Base-by-base conservation (phyloP, 2,113 vertebrate species). In the Athene noctua region DNA sequence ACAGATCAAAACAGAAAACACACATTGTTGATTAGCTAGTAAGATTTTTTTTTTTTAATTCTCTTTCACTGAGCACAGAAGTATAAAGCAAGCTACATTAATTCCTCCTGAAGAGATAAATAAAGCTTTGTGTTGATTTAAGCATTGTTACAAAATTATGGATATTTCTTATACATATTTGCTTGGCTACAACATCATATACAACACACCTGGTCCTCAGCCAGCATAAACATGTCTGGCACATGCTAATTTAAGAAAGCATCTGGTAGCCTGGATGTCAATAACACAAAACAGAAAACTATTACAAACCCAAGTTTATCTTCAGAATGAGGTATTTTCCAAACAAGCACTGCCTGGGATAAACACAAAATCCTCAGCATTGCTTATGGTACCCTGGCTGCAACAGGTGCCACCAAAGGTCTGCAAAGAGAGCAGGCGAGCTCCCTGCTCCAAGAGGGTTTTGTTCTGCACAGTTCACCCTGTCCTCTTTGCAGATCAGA, bases 381-480 rank as follows among this genome's bases (percentile, higher is more conserved):
- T 4, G 4, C 66, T 38, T 0, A 0, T 4, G 23, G 19, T 20
- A 13, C 30, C 25, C 30, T 5, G 3, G 34, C n/a, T 21, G 9
- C 36, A 18, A 30, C 2, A 1, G 49, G 26, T 66, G 38, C 5
- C 1, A 3, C 8, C 5, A 7, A 15, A 0, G 6, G 44, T 4
- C 21, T 11, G 8, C 34, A 19, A 11, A 3, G 13, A 3, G 13
- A 46, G 26, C 2, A 0, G 1, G 0, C 1, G 0, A 44, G 7
- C 20, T 51, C 36, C 9, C 21, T 5, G 1, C 44, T 23, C 2
- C 16, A 8, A 12, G 5, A 8, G 27, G 15, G 18, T 12, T 20
- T 52, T 34, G 4, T 5, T 15, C 36, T 46, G 15, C 67, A 7
- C 54, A 11, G 7, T 7, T 73, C 55, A 3, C 11, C 22, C 46